Conservation (phyloP, 1,140 invertebrate genomes). For the Pseudoatta argentina region DNA sequence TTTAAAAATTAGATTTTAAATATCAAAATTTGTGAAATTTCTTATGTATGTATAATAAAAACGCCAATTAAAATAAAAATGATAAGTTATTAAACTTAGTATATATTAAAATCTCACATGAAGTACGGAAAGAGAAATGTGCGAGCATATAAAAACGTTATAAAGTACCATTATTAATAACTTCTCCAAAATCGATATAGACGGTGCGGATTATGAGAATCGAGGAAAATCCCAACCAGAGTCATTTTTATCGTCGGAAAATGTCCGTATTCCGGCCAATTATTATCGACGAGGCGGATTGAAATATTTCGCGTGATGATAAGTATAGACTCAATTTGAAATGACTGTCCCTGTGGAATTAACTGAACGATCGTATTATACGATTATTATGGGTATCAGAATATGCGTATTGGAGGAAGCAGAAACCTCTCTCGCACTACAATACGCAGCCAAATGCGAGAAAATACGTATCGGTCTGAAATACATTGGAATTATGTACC, state of each 20-base stretch:
- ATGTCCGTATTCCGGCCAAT: constrained; percentile 31
- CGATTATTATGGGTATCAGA: constrained; percentile 56
- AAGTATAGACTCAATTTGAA: constrained; percentile 58
- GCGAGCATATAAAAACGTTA: constrained; percentile 23
- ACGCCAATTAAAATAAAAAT: not conserved
- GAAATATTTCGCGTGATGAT: constrained; percentile 52
- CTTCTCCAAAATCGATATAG: constrained; percentile 41
- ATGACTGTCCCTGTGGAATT: constrained; percentile 54
- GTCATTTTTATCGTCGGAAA: constrained; percentile 49
- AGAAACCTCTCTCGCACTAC: constrained; percentile 44
- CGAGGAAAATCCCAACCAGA: constrained; percentile 32
- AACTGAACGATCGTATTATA: constrained; percentile 55
- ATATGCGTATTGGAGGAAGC: constrained; percentile 41
- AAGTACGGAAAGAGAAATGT: constrained; percentile 8
- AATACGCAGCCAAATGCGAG: constrained; percentile 56
- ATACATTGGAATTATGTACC: constrained; percentile 30
- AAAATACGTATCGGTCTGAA: constrained; percentile 47
- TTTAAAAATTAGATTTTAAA: not conserved
- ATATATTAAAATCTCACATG: not conserved
- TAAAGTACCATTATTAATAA: constrained; percentile 34
- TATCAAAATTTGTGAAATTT: not conserved
- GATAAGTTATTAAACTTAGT: constrained; percentile 19
- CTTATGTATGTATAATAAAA: not conserved
- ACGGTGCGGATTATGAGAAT: constrained; percentile 25
- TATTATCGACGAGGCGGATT: constrained; percentile 49